Percentiles rank a stretch among this genome's conserved stretches.
Evolutionary conservation across 2,888 invertebrate species (phyloP).

Genomic region (Luperina nickerlii): DNA sequence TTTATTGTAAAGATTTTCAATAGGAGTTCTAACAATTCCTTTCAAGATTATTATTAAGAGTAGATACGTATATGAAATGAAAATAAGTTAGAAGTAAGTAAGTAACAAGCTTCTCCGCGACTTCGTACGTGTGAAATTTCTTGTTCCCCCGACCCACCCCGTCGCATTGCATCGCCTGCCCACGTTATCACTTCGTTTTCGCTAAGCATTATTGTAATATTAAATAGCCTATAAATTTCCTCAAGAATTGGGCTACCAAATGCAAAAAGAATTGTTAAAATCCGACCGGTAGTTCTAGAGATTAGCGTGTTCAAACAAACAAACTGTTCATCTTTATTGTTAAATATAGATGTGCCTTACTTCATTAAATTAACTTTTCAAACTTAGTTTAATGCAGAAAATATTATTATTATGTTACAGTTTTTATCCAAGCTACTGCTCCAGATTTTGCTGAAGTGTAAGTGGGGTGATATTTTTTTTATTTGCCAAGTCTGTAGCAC

Average conservation of each 20-base stretch:
- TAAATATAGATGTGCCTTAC: not conserved
- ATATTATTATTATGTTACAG: constrained; percentile 29
- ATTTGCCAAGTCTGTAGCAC: constrained; percentile 8
- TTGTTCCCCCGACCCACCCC: not conserved
- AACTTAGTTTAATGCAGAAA: constrained; percentile 12
- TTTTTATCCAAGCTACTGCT: constrained; percentile 20
- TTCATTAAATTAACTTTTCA: constrained; percentile 9
- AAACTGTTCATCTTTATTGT: not conserved
- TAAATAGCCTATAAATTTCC: no score
- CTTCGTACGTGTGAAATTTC: not conserved
- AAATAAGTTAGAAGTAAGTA: constrained; percentile 17
- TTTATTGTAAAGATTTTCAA: not conserved
- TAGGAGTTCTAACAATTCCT: not conserved
- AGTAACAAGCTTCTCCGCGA: not conserved
- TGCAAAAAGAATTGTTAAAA: not conserved
- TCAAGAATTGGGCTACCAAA: no score
- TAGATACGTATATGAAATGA: not conserved
- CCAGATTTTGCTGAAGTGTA: constrained; percentile 27
- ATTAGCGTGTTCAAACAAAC: not conserved
- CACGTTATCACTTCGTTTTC: not conserved
- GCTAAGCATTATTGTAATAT: not conserved
- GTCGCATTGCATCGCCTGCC: not conserved
- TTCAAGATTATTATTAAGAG: not conserved
- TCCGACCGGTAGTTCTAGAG: not conserved
- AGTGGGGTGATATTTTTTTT: constrained; percentile 38